Conservation (phyloP, 2,113 vertebrate species). For the Saccopteryx bilineata region DNA sequence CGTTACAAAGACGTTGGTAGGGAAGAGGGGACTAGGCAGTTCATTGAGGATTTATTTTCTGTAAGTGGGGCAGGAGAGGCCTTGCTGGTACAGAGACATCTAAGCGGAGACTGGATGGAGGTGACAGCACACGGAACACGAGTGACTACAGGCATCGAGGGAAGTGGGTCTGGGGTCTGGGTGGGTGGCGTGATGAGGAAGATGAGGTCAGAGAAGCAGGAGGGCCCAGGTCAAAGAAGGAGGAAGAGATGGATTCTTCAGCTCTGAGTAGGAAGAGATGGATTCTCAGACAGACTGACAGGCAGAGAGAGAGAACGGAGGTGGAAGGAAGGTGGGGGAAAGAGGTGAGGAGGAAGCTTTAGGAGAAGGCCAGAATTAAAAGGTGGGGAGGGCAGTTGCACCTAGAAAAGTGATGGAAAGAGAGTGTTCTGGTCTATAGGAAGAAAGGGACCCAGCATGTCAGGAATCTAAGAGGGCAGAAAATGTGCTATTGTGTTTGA, state of each 20-base stretch:
- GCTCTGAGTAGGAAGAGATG: background rate
- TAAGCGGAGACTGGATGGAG: background rate
- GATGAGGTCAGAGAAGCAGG: background rate
- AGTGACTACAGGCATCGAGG: background rate
- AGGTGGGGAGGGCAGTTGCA: background rate
- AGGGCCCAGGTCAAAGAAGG: background rate
- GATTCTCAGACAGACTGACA: background rate
- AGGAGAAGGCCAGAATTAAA: slow-evolving; percentile 15
- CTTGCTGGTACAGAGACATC: background rate
- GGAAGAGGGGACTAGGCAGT: background rate
- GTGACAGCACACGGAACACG: background rate
- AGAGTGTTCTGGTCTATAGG: background rate
- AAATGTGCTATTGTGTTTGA: slow-evolving; percentile 35
- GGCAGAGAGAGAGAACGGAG: background rate
- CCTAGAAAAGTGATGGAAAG: background rate
- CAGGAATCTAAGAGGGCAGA: background rate
- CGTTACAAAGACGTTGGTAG: background rate
- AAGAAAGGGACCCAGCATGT: background rate
- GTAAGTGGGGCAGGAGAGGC: background rate
- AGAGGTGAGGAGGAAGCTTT: slow-evolving; percentile 29
- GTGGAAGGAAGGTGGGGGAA: background rate
- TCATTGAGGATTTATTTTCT: background rate
- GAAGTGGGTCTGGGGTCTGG: background rate
- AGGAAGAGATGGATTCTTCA: background rate
- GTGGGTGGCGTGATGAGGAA: background rate